Evolutionary conservation across 2,797 vertebrate species (phyloP), one percentile per base, ranked within the genome.

Genomic region (Sebastes trivittatus): DNA sequence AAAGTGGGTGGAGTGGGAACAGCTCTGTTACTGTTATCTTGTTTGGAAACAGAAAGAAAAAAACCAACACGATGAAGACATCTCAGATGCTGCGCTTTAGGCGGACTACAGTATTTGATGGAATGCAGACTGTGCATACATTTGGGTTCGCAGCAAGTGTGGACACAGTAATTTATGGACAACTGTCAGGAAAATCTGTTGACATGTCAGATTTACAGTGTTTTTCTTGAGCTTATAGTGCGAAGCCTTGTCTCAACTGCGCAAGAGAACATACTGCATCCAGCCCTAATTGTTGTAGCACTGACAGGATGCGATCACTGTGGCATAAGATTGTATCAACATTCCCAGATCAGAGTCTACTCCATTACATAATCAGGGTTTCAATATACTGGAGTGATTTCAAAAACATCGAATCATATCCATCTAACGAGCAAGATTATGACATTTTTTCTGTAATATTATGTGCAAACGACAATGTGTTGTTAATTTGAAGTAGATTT

Each of bases 1-100:
- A 72, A 83, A 88, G 90, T 88, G 88, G 90, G 89, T 88, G 82
- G 77, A 91, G 85, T 89, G 76, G 82, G 78, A 89, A 82, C 64
- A 78, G 85, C 78, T 80, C 78, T 71, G 80, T 76, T 32, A 74
- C 78, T 84, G 83, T 84, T 78, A 54, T 62, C 58, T 89, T 88
- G 80, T 89, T 90, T 75, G 67, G 81, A 85, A 82, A 85, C 55
- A 85, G 73, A 73, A 34, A 34, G 55, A 27, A 72, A 20, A 30
- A 59, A 66, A 72, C 58, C 46, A 68, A 34, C 29, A 61, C 2
- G 61, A 77, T 75, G 69, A 75, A 77, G 34, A 75, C 69, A 34
- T 76, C 64, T 78, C 58, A 81, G 69, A 83, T 69, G 78, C 75
- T 81, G 62, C 20, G 81, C 72, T 86, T 70, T 25, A 75, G 67